These are phyloP conservation scores for Ferdinandea cuprea DNA, from an alignment of 2,888 invertebrate genomes.

Conservation along the genomic window DNA sequence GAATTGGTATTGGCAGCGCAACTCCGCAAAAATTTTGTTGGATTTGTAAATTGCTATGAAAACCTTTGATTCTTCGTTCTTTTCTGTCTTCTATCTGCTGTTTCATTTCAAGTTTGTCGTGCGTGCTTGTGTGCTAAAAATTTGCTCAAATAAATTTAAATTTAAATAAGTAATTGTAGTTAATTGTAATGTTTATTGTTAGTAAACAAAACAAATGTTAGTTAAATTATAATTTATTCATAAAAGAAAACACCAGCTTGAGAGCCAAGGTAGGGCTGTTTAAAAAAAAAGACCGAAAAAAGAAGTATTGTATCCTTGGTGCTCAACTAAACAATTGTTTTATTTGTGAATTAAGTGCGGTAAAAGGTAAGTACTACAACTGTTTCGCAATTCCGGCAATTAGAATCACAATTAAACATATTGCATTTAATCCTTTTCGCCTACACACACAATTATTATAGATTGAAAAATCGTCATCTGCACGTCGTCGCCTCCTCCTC, in stretches of 20 bases:
- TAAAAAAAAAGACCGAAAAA: neutral
- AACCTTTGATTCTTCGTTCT: constrained; percentile 7
- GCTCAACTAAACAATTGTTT: too few relatives aligned
- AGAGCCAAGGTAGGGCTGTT: too few relatives aligned
- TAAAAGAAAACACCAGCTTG: neutral
- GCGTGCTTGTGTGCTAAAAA: constrained; percentile 12
- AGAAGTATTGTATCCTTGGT: too few relatives aligned
- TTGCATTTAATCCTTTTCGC: constrained; percentile 26
- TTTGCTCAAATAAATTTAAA: constrained; percentile 13
- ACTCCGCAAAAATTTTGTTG: constrained; percentile 56
- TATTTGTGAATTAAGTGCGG: too few relatives aligned
- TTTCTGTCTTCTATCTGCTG: neutral
- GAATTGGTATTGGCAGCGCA: constrained; percentile 65
- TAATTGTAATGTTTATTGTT: constrained; percentile 6
- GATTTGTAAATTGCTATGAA: constrained; percentile 14
- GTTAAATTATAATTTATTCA: constrained; percentile 2
- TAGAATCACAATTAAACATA: neutral
- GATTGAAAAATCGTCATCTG: constrained; percentile 12
- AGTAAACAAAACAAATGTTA: constrained; percentile 21
- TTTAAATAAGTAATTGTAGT: neutral
- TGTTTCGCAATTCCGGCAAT: neutral
- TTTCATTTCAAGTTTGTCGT: constrained; percentile 6
- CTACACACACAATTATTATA: constrained; percentile 11
- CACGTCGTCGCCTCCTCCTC: neutral
- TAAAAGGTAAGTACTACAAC: neutral